Conservation (phyloP, 2,888 invertebrate species). For the Dynastes tityus region DNA sequence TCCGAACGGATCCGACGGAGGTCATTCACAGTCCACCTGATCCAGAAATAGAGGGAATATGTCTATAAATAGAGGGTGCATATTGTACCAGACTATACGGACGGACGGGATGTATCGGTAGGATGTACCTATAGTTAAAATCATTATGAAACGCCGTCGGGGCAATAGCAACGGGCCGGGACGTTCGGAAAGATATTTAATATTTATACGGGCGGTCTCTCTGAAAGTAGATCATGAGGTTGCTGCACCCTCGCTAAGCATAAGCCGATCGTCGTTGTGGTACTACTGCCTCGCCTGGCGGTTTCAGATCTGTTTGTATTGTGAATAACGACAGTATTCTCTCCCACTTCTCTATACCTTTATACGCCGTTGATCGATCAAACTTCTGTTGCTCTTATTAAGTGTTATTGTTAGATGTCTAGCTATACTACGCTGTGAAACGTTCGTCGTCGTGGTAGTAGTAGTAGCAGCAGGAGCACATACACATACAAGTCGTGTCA, state of each 20-base stretch:
- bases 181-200: constrained; percentile 53
- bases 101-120: not conserved
- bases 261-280: constrained; percentile 17
- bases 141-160: constrained; percentile 3
- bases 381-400: constrained; percentile 29
- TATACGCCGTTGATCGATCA: constrained; percentile 46
- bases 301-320: constrained; percentile 38
- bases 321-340: constrained; percentile 19
- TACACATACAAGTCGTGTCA: no score
- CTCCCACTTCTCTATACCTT: not conserved
- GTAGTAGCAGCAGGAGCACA: not conserved
- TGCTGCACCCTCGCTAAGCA: constrained; percentile 54
- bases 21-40: constrained; percentile 60
- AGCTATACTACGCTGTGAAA: not conserved
- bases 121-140: not conserved
- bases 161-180: not conserved
- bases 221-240: constrained; percentile 57
- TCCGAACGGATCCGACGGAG: constrained; percentile 58
- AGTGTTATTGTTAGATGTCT: not conserved
- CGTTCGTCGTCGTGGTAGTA: not conserved
- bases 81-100: not conserved
- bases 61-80: constrained; percentile 57
- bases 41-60: constrained; percentile 57
- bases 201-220: constrained; percentile 53
- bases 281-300: not conserved